These are phyloP conservation scores for Lymantria dispar DNA, from an alignment of 2,888 invertebrate genomes.

Conservation along the genomic window DNA sequence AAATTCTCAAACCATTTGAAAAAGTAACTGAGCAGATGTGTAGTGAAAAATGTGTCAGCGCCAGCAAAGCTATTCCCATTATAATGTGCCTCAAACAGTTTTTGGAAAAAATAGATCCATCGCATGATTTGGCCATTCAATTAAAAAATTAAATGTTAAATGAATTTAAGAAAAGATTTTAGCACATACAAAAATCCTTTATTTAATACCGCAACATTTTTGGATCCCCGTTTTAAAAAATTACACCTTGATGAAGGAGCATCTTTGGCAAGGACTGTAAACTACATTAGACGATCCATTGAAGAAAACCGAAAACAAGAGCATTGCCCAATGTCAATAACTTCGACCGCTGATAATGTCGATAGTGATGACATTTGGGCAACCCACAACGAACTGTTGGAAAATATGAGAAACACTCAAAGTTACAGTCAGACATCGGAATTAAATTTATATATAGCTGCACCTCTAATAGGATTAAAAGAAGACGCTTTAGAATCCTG, in stretches of 20 bases:
- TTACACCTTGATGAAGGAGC: not conserved
- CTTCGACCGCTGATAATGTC: too few species aligned
- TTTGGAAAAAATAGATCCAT: not conserved
- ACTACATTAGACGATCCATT: too few species aligned
- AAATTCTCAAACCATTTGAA: conserved; percentile 22
- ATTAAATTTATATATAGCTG: conserved; percentile 16
- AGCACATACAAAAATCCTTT: not conserved
- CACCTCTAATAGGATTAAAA: conserved; percentile 24
- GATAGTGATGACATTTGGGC: conserved; percentile 25
- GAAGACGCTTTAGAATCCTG: conserved; percentile 28
- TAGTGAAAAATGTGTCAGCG: conserved; percentile 13
- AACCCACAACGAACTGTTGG: conserved; percentile 27
- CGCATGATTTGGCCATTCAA: not conserved
- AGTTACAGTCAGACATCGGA: conserved; percentile 21
- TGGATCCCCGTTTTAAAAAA: not conserved
- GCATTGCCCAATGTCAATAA: too few species aligned
- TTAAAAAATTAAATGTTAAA: not conserved
- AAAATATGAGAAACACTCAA: conserved; percentile 23
- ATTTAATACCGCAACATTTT: not conserved
- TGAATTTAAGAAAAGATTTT: not conserved
- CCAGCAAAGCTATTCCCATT: conserved; percentile 3
- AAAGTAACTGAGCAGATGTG: conserved; percentile 21
- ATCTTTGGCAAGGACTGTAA: too few species aligned
- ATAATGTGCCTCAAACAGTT: not conserved
- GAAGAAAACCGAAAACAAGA: too few species aligned